phyloP scores from a whole-genome alignment of 1,140 invertebrate species.

The Dryas iulia region DNA sequence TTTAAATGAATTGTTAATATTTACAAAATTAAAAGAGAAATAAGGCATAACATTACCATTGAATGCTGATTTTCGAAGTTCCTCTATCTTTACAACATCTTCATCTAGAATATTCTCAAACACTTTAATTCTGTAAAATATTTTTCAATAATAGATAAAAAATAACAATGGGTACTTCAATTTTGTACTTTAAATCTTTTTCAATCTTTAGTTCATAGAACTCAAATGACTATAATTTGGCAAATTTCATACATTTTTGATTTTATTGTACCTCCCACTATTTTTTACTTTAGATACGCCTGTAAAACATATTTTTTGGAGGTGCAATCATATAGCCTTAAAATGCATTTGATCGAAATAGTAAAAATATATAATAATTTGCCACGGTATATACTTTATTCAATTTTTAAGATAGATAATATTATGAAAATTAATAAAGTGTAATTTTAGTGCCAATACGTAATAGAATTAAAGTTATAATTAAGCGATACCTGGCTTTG shows the following conservation, averaged over 20 bases:
- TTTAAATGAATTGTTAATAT: background rate
- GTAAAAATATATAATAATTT: too few species aligned
- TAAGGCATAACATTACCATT: conserved; percentile 79
- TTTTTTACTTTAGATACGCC: too few species aligned
- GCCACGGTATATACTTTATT: too few species aligned
- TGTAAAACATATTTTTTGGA: too few species aligned
- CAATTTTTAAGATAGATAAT: background rate
- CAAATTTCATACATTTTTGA: background rate
- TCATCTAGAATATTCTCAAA: conserved; percentile 85
- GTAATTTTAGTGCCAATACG: background rate
- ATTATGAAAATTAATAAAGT: background rate
- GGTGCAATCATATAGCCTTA: too few species aligned
- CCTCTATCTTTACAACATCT: conserved; percentile 85
- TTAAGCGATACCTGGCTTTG: conserved; percentile 63
- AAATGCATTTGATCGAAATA: too few species aligned
- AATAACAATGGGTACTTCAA: background rate
- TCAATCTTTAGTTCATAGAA: background rate
- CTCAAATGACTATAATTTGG: background rate
- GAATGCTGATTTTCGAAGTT: conserved; percentile 86
- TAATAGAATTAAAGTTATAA: background rate
- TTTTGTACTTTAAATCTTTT: background rate
- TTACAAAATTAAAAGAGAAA: background rate
- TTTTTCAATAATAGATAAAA: background rate
- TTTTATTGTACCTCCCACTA: background rate
- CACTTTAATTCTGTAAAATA: conserved; percentile 84